Percentiles rank a stretch among this genome's conserved stretches.
These are phyloP conservation scores for Eutrigla gurnardus DNA, from an alignment of 2,797 vertebrate species.

Conservation along the genomic window DNA sequence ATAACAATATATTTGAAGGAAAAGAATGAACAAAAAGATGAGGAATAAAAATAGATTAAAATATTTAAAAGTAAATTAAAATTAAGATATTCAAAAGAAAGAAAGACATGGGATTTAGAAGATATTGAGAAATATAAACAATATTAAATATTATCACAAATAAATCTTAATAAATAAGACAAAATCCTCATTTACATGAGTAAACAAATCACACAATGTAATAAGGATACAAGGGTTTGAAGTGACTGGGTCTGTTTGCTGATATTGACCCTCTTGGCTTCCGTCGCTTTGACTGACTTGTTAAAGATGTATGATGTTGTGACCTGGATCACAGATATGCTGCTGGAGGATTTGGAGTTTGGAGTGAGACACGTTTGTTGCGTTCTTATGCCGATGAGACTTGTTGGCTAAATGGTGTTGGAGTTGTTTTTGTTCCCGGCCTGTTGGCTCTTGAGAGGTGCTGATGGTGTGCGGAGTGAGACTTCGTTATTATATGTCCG, in stretches of 20 bases:
- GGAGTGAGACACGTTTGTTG: neutral
- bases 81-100: neutral
- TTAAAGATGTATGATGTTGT: neutral
- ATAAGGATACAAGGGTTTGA: neutral
- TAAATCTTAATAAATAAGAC: neutral
- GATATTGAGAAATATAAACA: neutral
- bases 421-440: neutral
- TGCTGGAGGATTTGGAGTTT: neutral
- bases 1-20: neutral
- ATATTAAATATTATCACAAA: neutral
- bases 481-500: neutral
- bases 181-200: neutral
- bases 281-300: neutral
- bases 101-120: too few relatives aligned
- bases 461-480: neutral
- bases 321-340: neutral
- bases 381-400: neutral
- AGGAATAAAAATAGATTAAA: neutral
- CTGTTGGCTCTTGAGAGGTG: neutral
- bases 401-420: neutral
- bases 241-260: neutral
- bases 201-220: neutral
- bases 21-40: neutral
- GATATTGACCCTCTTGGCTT: neutral
- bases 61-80: neutral